These are phyloP conservation scores for Sus cebifrons DNA, from an alignment of 2,797 vertebrate genomes.

Conservation along the genomic window DNA sequence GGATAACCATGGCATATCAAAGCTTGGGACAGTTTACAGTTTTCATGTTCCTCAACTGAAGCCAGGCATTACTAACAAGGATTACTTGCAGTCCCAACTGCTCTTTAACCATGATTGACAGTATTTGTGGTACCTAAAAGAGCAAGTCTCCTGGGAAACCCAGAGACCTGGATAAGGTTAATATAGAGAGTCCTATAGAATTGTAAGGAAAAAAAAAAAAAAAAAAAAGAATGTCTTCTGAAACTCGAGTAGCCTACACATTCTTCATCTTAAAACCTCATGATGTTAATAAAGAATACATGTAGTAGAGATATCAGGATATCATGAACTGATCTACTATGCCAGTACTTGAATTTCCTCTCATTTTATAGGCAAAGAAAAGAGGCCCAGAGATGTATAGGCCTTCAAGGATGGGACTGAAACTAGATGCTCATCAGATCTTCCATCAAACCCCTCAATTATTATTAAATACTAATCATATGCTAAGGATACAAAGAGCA, in stretches of 20 bases:
- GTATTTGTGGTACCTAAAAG: neutral
- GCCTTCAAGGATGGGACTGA: neutral
- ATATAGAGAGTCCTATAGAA: neutral
- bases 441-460: neutral
- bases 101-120: neutral
- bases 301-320: neutral
- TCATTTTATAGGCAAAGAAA: neutral
- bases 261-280: slow-evolving; percentile 23
- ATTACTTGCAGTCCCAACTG: neutral
- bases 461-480: neutral
- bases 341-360: neutral
- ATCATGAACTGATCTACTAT: neutral
- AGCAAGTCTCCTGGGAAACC: slow-evolving; percentile 25
- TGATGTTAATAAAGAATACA: neutral
- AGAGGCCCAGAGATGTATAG: neutral
- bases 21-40: neutral
- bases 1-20: neutral
- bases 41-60: neutral
- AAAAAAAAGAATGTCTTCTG: slow-evolving; percentile 13
- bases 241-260: neutral
- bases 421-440: neutral
- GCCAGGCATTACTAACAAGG: neutral
- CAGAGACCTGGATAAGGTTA: neutral
- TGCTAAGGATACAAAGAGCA: neutral
- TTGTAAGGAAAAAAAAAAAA: slow-evolving; percentile 35